Percentiles rank a stretch among this genome's conserved stretches.
These are phyloP conservation scores for Athripsodes cinereus DNA, from an alignment of 2,888 invertebrate species.

Conservation along the genomic window DNA sequence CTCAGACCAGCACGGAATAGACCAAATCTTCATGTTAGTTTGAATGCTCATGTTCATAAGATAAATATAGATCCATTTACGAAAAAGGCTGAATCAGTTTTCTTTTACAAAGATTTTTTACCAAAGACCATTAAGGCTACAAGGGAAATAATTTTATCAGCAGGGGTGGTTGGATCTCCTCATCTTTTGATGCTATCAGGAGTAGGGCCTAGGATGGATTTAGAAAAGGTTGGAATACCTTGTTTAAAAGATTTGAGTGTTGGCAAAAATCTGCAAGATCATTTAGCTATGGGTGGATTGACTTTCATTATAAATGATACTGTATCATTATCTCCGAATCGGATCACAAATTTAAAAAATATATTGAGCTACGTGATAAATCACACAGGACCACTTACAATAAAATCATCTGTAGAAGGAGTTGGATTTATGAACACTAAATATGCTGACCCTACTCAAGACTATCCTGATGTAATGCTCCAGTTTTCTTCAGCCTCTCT, in stretches of 20 bases:
- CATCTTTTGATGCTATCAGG: slow-evolving; percentile 46
- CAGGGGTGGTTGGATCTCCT: slow-evolving; percentile 43
- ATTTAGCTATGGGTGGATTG: slow-evolving; percentile 59
- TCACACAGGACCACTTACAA: slow-evolving; percentile 51
- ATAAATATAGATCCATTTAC: slow-evolving; percentile 39
- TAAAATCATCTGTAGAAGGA: slow-evolving; percentile 58
- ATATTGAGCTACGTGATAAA: neutral
- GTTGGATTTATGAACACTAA: slow-evolving; percentile 60
- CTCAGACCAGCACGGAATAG: slow-evolving; percentile 34
- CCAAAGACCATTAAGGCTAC: slow-evolving; percentile 31
- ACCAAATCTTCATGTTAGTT: slow-evolving; percentile 32
- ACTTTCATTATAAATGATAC: slow-evolving; percentile 5
- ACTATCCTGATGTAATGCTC: slow-evolving; percentile 45
- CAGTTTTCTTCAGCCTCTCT: slow-evolving; percentile 22
- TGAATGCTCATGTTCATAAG: slow-evolving; percentile 38
- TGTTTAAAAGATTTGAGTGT: slow-evolving; percentile 39
- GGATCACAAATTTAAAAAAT: neutral
- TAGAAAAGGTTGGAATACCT: slow-evolving; percentile 34
- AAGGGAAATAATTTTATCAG: slow-evolving; percentile 45
- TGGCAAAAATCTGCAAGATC: slow-evolving; percentile 43
- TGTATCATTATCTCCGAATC: neutral
- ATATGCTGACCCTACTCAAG: slow-evolving; percentile 50
- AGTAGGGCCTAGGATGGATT: slow-evolving; percentile 39
- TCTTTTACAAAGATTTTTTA: slow-evolving; percentile 31
- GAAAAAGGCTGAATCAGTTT: slow-evolving; percentile 35